Conservation (phyloP, 2,888 invertebrate genomes). For the Dryobotodes eremita region DNA sequence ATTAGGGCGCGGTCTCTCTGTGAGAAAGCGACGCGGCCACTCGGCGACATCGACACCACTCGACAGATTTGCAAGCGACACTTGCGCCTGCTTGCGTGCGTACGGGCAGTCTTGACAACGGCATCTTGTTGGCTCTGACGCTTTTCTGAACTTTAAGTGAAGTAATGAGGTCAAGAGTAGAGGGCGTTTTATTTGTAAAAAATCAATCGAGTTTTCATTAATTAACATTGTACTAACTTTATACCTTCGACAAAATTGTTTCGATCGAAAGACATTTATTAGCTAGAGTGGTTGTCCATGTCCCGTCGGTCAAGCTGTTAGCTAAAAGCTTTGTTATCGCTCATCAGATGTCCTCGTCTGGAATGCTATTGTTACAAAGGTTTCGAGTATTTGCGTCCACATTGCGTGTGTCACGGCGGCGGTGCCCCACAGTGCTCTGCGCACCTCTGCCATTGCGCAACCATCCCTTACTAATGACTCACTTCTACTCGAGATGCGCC, state of each 20-base stretch:
- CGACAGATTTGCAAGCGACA: slow-evolving; percentile 74
- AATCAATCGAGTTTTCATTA: neutral
- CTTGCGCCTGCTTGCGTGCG: slow-evolving; percentile 20
- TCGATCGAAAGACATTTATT: neutral
- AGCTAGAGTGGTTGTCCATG: neutral
- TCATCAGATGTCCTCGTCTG: slow-evolving; percentile 42
- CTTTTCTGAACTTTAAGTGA: neutral
- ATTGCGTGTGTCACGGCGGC: slow-evolving; percentile 44
- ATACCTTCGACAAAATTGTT: neutral
- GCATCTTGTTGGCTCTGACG: neutral
- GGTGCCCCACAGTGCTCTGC: slow-evolving; percentile 8
- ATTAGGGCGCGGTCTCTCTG: slow-evolving; percentile 81
- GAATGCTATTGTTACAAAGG: slow-evolving; percentile 66
- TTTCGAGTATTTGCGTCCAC: slow-evolving; percentile 37
- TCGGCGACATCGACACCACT: slow-evolving; percentile 44
- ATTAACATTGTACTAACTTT: neutral
- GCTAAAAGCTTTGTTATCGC: slow-evolving; percentile 62
- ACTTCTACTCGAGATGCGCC: slow-evolving; percentile 64
- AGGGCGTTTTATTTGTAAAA: neutral
- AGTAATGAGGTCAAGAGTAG: slow-evolving; percentile 1
- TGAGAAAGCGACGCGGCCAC: slow-evolving; percentile 72
- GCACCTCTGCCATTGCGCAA: slow-evolving; percentile 68
- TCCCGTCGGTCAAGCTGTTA: neutral
- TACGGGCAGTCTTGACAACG: neutral
- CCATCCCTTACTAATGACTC: slow-evolving; percentile 75